Evolutionary conservation across 2,888 invertebrate species (phyloP).

Genomic region (Strigamia maritima): DNA sequence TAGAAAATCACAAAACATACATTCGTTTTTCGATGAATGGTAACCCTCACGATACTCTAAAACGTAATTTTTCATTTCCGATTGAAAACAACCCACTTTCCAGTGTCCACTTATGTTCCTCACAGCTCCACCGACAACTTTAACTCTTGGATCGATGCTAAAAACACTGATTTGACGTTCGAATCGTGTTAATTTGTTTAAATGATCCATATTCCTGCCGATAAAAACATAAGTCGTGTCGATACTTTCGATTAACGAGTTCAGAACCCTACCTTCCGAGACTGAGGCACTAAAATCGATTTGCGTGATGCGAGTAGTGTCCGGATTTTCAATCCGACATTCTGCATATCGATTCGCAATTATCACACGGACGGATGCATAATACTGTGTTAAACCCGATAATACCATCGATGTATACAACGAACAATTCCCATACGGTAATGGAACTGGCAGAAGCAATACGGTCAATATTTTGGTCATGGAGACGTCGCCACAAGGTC

Average conservation of each 20-base stretch:
- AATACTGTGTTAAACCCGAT: not conserved
- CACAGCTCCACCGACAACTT: constrained; percentile 42
- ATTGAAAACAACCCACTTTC: constrained; percentile 48
- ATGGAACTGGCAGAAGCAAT: too few species aligned
- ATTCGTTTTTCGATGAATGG: constrained; percentile 20
- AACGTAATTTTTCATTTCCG: constrained; percentile 47
- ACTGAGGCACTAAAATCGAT: not conserved
- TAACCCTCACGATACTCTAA: constrained; percentile 47
- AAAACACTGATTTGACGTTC: constrained; percentile 48
- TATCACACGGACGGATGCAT: not conserved
- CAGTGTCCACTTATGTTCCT: constrained; percentile 46
- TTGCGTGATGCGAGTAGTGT: not conserved
- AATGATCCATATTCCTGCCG: constrained; percentile 20
- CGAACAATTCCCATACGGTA: not conserved
- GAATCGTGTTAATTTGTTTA: constrained; percentile 43
- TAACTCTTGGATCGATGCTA: constrained; percentile 42
- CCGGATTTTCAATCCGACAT: not conserved
- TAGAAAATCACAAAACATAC: constrained; percentile 35
- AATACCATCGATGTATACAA: not conserved
- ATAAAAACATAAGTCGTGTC: constrained; percentile 34
- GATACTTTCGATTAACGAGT: not conserved
- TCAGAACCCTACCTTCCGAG: not conserved
- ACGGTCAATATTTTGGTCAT: too few species aligned
- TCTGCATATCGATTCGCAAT: not conserved
- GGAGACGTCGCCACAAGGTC: too few species aligned